Evolutionary conservation across 2,888 invertebrate genomes (phyloP).

Genomic region (Leptarthrus brevirostris): DNA sequence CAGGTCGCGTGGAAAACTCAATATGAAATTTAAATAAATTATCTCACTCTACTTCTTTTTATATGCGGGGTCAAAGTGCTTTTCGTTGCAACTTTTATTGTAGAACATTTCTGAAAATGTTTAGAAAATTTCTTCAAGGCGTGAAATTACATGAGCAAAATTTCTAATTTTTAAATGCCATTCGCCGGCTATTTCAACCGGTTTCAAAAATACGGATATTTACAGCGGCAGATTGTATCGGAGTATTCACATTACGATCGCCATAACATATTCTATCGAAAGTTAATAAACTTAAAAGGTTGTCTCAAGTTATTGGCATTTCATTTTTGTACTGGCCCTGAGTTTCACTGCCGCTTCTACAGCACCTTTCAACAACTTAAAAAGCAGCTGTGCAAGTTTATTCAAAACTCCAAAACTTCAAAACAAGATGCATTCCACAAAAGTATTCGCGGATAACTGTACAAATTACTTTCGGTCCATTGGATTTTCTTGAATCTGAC

Average conservation of each 20-base stretch:
- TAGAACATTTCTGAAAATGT: too few species aligned
- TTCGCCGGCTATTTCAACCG: not conserved
- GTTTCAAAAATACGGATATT: conserved; percentile 17
- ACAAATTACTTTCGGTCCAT: too few species aligned
- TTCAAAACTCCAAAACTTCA: too few species aligned
- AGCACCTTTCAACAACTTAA: not conserved
- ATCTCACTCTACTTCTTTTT: too few species aligned
- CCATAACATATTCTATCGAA: not conserved
- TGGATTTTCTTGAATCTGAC: too few species aligned
- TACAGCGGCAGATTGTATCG: conserved; percentile 1
- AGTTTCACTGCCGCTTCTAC: conserved; percentile 16
- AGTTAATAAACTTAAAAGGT: conserved; percentile 31
- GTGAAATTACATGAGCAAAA: not conserved
- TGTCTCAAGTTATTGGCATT: conserved; percentile 24
- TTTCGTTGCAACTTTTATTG: too few species aligned
- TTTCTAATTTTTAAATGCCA: conserved; percentile 6
- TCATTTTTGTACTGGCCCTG: conserved; percentile 10
- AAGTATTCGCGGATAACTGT: conserved; percentile 5
- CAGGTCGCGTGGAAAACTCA: too few species aligned
- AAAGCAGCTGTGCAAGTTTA: conserved; percentile 6
- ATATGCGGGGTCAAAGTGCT: too few species aligned
- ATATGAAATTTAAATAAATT: too few species aligned
- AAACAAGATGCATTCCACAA: conserved; percentile 1
- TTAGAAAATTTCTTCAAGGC: too few species aligned
- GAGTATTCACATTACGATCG: not conserved